Evolutionary conservation across 2,888 invertebrate species (phyloP), one percentile per base, ranked within the genome.

Genomic region (Brenthis hecate): DNA sequence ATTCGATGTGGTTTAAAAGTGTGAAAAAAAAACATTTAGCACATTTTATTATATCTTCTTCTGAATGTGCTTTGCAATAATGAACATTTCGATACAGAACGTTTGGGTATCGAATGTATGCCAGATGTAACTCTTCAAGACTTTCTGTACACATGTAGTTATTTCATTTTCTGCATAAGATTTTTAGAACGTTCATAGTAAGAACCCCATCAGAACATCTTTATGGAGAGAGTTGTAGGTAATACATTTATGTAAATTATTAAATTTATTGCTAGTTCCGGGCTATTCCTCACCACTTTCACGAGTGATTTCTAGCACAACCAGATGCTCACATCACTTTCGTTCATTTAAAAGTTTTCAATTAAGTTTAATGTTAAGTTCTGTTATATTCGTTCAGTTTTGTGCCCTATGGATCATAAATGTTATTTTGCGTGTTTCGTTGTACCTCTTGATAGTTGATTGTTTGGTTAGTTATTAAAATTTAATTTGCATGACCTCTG

Each of bases 211-310:
- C 63, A 43, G 32, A 56, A 63, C 28, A 50, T 62, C 65, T 65
- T 68, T 65, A 68, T 65, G 47, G 66, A 62, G 72, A 72, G 65
- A 74, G 67, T 54, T 63, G 62, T 43, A 11, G 36, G 36, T 68
- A 68, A 72, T 68, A 71, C 63, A 69, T 84, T 82, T 80, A 84
- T 84, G 83, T 85, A 87, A 89, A 87, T 85, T 78, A 80, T 74
- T 72, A 77, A 82, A 82, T 84, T 84, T 76, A 82, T 78, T 87
- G 86, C 85, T 84, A 81, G 86, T 88, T 90, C 73, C 62, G 76
- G 77, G 77, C 74, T 81, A 81, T 79, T 84, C 84, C 78, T 84
- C 82, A 84, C 86, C 81, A 87, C 91, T 91, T 91, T 91, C 91
- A 83, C 89, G 79, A 71, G 78, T 79, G 85, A 86, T 87, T 87